Conservation (phyloP, 2,888 invertebrate species). For the Drosophila nr. fundita region DNA sequence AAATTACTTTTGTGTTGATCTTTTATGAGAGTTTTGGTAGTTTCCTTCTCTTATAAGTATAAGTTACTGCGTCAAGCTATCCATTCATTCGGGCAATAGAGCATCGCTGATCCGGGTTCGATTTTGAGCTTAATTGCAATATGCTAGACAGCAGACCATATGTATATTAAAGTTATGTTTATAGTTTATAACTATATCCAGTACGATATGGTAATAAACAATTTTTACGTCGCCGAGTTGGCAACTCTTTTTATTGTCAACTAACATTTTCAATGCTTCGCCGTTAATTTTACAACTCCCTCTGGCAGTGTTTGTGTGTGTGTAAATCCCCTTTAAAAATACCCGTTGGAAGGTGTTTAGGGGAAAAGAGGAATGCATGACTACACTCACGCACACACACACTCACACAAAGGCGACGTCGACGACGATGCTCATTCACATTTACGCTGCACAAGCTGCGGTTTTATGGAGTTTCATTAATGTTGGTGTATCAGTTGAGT, state of each 20-base stretch:
- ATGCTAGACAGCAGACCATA: neutral
- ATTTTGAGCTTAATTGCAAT: neutral
- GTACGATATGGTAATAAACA: neutral
- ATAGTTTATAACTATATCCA: neutral
- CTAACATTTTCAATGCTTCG: constrained; percentile 7
- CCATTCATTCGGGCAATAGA: neutral
- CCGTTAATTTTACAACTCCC: constrained; percentile 47
- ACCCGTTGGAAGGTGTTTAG: neutral
- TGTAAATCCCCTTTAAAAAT: constrained; percentile 42
- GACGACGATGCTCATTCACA: constrained; percentile 41
- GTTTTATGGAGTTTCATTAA: constrained; percentile 61
- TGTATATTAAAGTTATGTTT: neutral
- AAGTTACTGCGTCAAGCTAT: neutral
- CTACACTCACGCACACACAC: constrained; percentile 12
- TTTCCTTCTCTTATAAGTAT: neutral
- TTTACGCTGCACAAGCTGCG: constrained; percentile 38
- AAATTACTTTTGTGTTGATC: neutral
- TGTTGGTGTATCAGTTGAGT: constrained; percentile 52
- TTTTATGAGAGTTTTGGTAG: neutral
- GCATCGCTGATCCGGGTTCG: neutral
- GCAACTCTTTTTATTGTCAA: constrained; percentile 19
- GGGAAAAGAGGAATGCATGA: constrained; percentile 5
- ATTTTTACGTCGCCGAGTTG: neutral
- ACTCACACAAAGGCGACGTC: neutral
- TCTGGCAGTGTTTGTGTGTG: constrained; percentile 13